A percentile compares a stretch with the other conserved stretches of the same genome.
Conservation (phyloP, 2,888 invertebrate species). For the Drosophila flavopinicola region DNA sequence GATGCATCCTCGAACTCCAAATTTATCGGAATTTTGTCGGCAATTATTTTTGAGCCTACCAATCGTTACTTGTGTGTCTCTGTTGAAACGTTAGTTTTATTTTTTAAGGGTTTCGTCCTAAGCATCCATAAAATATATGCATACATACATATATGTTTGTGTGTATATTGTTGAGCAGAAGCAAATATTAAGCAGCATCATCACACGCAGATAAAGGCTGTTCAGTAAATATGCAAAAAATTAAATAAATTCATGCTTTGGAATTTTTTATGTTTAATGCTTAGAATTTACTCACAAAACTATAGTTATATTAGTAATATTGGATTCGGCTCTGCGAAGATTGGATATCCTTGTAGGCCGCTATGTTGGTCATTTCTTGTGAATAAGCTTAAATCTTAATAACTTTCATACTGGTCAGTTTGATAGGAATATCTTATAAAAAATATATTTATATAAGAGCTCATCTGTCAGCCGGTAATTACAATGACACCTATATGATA, state of each 20-base stretch:
- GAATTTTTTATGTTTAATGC: no score
- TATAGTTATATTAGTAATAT: no score
- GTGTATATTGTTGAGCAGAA: neutral
- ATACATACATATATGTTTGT: neutral
- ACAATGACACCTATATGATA: no score
- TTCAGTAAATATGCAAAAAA: neutral
- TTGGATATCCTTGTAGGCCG: no score
- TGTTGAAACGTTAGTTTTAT: constrained; percentile 32
- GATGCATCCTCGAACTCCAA: constrained; percentile 24
- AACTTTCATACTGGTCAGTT: no score
- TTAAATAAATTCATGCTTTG: neutral
- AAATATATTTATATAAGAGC: no score
- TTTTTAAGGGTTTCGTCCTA: constrained; percentile 48
- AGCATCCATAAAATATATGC: constrained; percentile 5
- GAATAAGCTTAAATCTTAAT: no score
- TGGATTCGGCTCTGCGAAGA: no score
- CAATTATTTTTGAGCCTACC: constrained; percentile 52
- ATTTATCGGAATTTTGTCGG: constrained; percentile 72
- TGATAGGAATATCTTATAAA: no score
- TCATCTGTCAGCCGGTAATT: no score
- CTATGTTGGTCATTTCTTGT: no score
- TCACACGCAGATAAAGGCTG: neutral
- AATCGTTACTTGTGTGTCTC: constrained; percentile 54
- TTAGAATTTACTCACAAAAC: no score
- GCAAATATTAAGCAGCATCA: neutral